phyloP scores from a whole-genome alignment of 2,888 invertebrate species.

The Eretmocerus hayati region DNA sequence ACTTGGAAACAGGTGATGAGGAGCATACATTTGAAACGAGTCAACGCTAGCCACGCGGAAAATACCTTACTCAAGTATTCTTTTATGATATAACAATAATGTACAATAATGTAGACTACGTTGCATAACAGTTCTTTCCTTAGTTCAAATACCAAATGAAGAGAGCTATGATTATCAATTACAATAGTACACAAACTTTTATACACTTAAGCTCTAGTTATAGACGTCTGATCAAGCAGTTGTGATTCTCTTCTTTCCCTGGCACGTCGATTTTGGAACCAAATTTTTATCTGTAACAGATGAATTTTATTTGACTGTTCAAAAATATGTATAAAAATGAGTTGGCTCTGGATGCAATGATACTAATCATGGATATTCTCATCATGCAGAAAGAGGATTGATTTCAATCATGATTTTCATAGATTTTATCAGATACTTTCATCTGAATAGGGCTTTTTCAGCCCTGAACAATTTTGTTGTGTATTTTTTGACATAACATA shows the following conservation, averaged over 20 bases:
- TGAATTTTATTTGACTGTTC: background rate
- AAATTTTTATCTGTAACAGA: constrained; percentile 53
- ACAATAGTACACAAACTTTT: constrained; percentile 6
- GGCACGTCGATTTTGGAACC: constrained; percentile 77
- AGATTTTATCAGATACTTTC: constrained; percentile 11
- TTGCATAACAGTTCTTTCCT: constrained; percentile 10
- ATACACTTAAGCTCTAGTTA: constrained; percentile 8
- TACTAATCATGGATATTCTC: background rate
- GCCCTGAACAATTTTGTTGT: constrained; percentile 6
- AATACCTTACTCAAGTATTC: constrained; percentile 20
- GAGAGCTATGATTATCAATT: constrained; percentile 7
- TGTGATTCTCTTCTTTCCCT: constrained; percentile 60
- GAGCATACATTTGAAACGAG: constrained; percentile 15
- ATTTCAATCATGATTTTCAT: constrained; percentile 1
- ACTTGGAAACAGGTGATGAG: constrained; percentile 14
- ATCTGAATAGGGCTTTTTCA: too few relatives aligned
- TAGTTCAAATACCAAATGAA: constrained; percentile 6
- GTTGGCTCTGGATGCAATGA: background rate
- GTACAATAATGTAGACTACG: constrained; percentile 19
- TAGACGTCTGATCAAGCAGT: constrained; percentile 4
- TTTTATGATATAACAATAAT: constrained; percentile 15
- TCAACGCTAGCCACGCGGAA: constrained; percentile 7
- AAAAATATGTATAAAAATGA: constrained; percentile 12
- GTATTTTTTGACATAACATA: constrained; percentile 14
- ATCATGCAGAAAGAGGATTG: background rate